Base-by-base conservation (phyloP, 1,140 invertebrate genomes). In the Drosophila arawakana region DNA sequence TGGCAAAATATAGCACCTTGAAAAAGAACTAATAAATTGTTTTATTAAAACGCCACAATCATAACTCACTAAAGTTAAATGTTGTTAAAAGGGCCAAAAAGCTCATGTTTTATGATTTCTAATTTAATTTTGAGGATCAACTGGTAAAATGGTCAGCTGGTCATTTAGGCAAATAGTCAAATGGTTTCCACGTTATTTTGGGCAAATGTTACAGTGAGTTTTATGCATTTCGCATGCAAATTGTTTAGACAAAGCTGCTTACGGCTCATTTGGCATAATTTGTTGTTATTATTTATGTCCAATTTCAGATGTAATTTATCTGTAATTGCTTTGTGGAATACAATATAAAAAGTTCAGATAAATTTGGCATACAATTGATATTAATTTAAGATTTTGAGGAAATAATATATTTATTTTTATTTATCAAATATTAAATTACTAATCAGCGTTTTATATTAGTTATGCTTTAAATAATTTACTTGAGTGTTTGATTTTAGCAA, bases 31-130 rank as follows among this genome's bases (percentile, higher is more conserved):
- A 65, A 73, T 70, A 85, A 78, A 76, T 73, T 79, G 49, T 49
- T 59, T 60, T 76, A 80, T 73, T 81, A 85, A 86, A 86, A 61
- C 63, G 79, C 65, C 76, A 73, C 71, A 79, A 61, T 34, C 60
- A 76, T 76, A 73, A 76, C 63, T 76, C 69, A 58, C 41, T 50
- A 44, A 59, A 52, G 49, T 65, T 71, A 71, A 78, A 78, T 66
- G 58, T 67, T 54, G 44, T 60, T 59, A 21, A 67, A 73, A 41
- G 49, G 60, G 67, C 30, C 66, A 70, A 35, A 67, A 57, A 13
- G 55, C 41, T 59, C 59, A 59, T 68, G 54, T 65, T 74, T 69
- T 65, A 54, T 63, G 46, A 49, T 65, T 59, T 59, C 54, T 54
- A 70, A 78, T 69, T 75, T 62, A 39, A 61, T 75, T 75, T 71